Evolutionary conservation across 2,797 vertebrate genomes (phyloP), one percentile per base, ranked within the genome.

Genomic region (Hippoglossus hippoglossus): DNA sequence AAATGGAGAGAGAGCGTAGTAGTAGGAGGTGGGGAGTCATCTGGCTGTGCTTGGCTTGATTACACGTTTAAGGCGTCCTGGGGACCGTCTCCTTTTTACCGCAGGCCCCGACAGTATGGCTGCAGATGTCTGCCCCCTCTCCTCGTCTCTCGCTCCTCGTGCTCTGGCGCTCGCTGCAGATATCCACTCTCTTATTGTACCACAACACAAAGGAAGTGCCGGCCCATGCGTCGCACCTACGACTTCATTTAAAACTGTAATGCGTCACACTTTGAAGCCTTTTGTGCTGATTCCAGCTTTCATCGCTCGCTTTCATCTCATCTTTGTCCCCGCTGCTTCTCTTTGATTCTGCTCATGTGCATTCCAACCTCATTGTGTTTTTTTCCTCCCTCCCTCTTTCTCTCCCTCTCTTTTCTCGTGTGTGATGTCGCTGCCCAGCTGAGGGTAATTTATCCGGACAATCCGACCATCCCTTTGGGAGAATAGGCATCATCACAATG

Each of bases 401-500:
- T 39, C 44, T 55, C 12, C n/a, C 18, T 52, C 13, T 69, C 12
- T 75, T 63, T 60, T 46, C 56, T 64, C 44, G 24, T 78, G 75
- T 87, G 84, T 75, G 73, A 68, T 86, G 68, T 66, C 64, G 72
- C 65, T 87, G 56, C 70, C 58, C 84, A 76, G 44, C 80, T 89
- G 89, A 92, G 77, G 75, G 85, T 91, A 83, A 93, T 91, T 90
- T 86, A 89, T 89, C 75, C 83, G 79, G 87, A 91, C 90, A 90
- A 88, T 87, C 75, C 79, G 53, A 80, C 82, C 36, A 63, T 71
- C 83, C 89, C 88, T 88, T 73, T 84, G 89, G 88, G 92, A 90
- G 49, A 62, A 61, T 36, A 64, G 54, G 71, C 61, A 56, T 88
- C 79, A 86, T 80, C 64, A 73, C 79, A 75, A 72, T 70, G 25